Percentiles rank a stretch among this genome's conserved stretches.
phyloP scores from a whole-genome alignment of 2,113 vertebrate species.

The Apaloderma vittatum region DNA sequence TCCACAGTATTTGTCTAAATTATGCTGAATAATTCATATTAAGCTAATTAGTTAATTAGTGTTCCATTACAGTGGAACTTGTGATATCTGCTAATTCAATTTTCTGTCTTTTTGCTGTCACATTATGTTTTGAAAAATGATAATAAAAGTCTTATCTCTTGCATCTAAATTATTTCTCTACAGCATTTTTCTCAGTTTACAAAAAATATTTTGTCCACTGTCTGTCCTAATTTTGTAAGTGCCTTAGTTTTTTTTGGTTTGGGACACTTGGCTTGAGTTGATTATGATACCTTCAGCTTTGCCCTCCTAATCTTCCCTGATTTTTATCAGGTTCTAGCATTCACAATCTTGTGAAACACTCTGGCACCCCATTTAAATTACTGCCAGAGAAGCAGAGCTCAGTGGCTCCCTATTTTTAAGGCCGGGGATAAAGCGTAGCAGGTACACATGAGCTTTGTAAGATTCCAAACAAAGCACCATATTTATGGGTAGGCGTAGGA shows the following conservation, averaged over 20 bases:
- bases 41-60: neutral
- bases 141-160: neutral
- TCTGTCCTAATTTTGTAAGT: neutral
- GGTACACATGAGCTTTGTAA: neutral
- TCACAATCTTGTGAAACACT: neutral
- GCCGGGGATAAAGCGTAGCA: neutral
- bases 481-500: neutral
- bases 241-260: neutral
- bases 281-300: neutral
- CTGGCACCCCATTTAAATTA: neutral
- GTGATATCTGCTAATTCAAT: neutral
- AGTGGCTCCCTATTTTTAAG: neutral
- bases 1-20: neutral
- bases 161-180: neutral
- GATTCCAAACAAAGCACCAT: neutral
- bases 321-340: neutral
- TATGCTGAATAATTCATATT: conserved; percentile 4
- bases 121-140: neutral
- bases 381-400: neutral
- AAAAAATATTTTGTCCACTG: neutral
- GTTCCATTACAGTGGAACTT: neutral
- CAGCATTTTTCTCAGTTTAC: neutral
- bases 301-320: neutral
- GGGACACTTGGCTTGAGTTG: neutral
- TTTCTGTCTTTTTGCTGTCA: neutral